phyloP scores from a whole-genome alignment of 1,140 invertebrate species.

The Rhyacophila brunnea region DNA sequence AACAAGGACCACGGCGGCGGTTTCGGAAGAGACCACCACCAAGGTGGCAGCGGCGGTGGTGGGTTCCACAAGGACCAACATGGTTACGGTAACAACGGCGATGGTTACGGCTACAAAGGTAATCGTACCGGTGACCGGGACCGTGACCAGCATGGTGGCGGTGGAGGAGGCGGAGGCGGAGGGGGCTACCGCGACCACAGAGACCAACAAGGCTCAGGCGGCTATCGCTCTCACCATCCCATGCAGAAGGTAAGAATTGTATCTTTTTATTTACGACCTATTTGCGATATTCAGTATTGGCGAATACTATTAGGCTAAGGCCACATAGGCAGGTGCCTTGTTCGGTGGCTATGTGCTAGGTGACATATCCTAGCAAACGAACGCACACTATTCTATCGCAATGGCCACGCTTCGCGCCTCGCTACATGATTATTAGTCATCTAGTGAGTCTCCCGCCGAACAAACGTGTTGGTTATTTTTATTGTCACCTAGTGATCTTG shows the following conservation, averaged over 20 bases:
- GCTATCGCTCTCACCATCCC: conserved; percentile 48
- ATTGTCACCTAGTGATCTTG: no score
- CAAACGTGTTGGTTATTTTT: no score
- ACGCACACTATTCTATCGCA: no score
- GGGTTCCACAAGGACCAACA: not conserved
- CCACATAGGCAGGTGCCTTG: no score
- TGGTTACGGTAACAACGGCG: conserved; percentile 17
- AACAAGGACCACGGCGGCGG: conserved; percentile 28
- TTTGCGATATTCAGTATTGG: no score
- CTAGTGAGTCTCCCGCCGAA: no score
- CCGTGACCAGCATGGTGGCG: conserved; percentile 41
- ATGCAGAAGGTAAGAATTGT: conserved; percentile 45
- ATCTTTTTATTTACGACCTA: no score
- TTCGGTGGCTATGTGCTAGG: no score
- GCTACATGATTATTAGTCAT: no score
- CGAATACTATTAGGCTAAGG: no score
- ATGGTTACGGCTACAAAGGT: conserved; percentile 23
- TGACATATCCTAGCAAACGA: no score
- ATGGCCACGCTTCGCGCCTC: no score
- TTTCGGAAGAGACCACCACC: not conserved
- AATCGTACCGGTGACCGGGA: conserved; percentile 38
- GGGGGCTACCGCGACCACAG: conserved; percentile 41
- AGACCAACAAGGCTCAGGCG: conserved; percentile 40
- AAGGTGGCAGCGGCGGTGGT: not conserved
- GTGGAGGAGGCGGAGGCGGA: conserved; percentile 17